phyloP scores from a whole-genome alignment of 2,888 invertebrate species.

The Orthosia cruda region DNA sequence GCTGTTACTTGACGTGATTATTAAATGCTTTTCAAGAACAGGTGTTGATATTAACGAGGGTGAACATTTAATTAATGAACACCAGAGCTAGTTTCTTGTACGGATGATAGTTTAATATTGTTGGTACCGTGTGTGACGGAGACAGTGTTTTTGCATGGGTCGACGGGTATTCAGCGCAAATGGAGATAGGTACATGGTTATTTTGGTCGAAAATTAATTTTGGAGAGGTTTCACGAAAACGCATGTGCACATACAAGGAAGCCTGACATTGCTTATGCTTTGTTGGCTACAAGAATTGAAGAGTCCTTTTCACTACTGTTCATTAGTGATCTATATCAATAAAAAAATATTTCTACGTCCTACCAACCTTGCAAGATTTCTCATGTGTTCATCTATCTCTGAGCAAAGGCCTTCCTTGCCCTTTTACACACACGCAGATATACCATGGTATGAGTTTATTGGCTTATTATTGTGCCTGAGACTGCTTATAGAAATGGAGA shows the following conservation, averaged over 20 bases:
- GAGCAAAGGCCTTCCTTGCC: no score
- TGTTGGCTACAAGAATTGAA: not conserved
- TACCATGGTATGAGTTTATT: no score
- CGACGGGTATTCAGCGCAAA: conserved; percentile 34
- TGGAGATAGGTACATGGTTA: not conserved
- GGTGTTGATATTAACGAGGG: conserved; percentile 91
- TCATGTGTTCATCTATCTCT: no score
- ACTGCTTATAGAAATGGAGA: no score
- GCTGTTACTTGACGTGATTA: conserved; percentile 90
- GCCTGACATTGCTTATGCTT: not conserved
- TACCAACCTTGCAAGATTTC: no score
- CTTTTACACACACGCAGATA: no score
- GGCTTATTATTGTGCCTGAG: no score
- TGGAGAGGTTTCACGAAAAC: not conserved
- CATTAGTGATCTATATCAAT: not conserved
- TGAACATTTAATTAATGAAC: conserved; percentile 90
- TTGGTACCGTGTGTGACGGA: conserved; percentile 61
- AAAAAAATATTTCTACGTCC: no score
- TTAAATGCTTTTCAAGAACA: conserved; percentile 91
- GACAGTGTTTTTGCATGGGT: conserved; percentile 64
- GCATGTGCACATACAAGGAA: not conserved
- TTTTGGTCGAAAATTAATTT: conserved; percentile 47
- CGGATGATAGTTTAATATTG: conserved; percentile 71
- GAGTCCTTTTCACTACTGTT: no score
- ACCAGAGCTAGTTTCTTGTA: conserved; percentile 75